Evolutionary conservation across 1,140 invertebrate species (phyloP), one percentile per base, ranked within the genome.

Genomic region (Drosophila azteca): DNA sequence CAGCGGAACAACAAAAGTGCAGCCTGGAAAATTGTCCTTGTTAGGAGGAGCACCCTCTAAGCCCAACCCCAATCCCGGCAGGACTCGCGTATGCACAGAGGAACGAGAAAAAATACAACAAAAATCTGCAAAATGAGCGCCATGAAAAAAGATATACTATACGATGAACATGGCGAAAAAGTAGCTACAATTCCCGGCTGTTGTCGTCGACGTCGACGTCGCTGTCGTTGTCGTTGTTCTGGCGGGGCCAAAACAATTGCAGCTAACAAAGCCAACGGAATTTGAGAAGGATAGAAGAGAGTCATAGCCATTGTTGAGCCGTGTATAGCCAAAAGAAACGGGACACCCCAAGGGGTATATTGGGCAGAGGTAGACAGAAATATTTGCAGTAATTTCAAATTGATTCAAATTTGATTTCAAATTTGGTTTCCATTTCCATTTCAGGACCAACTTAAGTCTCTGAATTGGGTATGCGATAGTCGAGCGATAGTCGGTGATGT

Each of bases 211-310:
- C 11, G 35, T 11, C 26, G 29, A 49, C 24, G 49, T 57, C 45
- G 49, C n/a, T 24, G 35, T 11, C 35, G 35, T 39, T 39, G 35
- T 13, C 35, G 11, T 39, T 39, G 35, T 13, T 39, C 35, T 55
- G 29, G 43, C 49, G 45, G 60, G 52, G 71, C 22, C 68, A 74
- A 65, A 74, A 74, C 71, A 74, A 74, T 74, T 74, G 70, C 70
- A 66, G 39, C 70, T 53, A 58, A 74, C 61, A 74, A 74, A 74
- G 71, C 60, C 71, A 52, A 39, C 49, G 61, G 49, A 75, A 66
- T 74, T 35, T 61, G 2, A 15, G 7, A 3, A 11, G 9, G 29
- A 31, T 7, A 31, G 8, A 31, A 31, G 8, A 31, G 29, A 6
- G 3, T 8, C 11, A 39, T 13, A 39, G 35, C 35, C 11, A 39